phyloP scores from a whole-genome alignment of 2,113 vertebrate species.

The Naja naja region DNA sequence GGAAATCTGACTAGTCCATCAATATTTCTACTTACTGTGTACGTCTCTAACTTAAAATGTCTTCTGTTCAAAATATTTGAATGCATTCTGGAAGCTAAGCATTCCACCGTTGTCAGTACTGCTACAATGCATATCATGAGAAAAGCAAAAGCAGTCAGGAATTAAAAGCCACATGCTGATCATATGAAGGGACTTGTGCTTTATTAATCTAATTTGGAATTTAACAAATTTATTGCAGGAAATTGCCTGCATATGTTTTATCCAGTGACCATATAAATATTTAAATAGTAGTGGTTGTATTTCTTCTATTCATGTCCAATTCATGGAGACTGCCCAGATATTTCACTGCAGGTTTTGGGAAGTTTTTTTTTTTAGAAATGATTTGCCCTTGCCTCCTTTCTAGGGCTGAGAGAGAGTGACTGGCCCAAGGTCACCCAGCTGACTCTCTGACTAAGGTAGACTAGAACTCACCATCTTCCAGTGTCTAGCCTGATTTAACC shows the following conservation, averaged over 20 bases:
- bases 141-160: slow-evolving; percentile 32
- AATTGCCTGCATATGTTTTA: neutral
- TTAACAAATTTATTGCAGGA: slow-evolving; percentile 32
- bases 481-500: neutral
- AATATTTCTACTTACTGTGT: slow-evolving; percentile 44
- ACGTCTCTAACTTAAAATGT: slow-evolving; percentile 37
- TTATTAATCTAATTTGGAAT: slow-evolving; percentile 40
- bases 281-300: neutral
- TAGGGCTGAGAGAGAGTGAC: neutral
- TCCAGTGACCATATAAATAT: neutral
- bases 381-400: neutral
- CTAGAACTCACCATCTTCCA: neutral
- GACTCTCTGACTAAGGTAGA: neutral
- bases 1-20: neutral
- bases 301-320: neutral
- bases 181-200: slow-evolving; percentile 55
- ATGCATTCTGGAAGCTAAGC: slow-evolving; percentile 38
- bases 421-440: neutral
- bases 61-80: slow-evolving; percentile 36
- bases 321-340: neutral
- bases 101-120: neutral
- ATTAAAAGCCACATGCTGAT: slow-evolving; percentile 56
- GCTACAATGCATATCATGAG: neutral
- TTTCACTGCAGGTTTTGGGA: neutral
- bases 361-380: neutral